Percentiles rank a stretch among this genome's conserved stretches.
Evolutionary conservation across 2,113 vertebrate species (phyloP).

Genomic region (Misgurnus mizolepis): DNA sequence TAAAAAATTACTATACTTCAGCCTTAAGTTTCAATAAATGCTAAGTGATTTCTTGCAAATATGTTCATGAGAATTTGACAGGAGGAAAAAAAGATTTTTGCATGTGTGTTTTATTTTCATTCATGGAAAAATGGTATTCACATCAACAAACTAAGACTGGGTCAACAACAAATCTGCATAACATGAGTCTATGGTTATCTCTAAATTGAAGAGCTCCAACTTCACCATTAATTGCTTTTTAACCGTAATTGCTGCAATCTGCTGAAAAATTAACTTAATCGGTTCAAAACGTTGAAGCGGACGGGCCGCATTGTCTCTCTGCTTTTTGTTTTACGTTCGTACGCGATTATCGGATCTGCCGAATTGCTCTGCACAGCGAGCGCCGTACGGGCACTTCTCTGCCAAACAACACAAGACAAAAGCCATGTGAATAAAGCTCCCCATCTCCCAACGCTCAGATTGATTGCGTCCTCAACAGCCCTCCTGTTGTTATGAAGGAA

Average conservation of each 20-base stretch:
- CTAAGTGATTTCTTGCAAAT: too few species aligned
- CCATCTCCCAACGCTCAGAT: constrained; percentile 65
- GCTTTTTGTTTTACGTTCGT: background rate
- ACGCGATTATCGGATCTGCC: constrained; percentile 20
- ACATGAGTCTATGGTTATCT: constrained; percentile 12
- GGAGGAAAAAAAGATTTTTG: too few species aligned
- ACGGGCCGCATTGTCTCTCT: background rate
- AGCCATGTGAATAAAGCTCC: constrained; percentile 58
- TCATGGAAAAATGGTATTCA: background rate
- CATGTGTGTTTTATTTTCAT: background rate
- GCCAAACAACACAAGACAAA: constrained; percentile 37
- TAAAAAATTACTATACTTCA: too few species aligned
- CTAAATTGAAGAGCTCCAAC: constrained; percentile 28
- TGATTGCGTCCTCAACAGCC: constrained; percentile 57
- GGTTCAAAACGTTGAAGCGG: constrained; percentile 16
- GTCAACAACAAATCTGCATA: constrained; percentile 2
- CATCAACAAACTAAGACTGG: background rate
- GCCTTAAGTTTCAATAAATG: too few species aligned
- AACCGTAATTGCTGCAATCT: constrained; percentile 37
- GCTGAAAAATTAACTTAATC: constrained; percentile 60
- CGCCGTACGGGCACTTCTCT: background rate
- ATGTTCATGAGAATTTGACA: too few species aligned
- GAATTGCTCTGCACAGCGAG: constrained; percentile 1
- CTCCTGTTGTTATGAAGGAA: constrained; percentile 4
- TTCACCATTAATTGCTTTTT: constrained; percentile 39